A percentile compares a stretch with the other conserved stretches of the same genome.
Conservation (phyloP, 2,113 vertebrate species). For the Atlantisia rogersi region DNA sequence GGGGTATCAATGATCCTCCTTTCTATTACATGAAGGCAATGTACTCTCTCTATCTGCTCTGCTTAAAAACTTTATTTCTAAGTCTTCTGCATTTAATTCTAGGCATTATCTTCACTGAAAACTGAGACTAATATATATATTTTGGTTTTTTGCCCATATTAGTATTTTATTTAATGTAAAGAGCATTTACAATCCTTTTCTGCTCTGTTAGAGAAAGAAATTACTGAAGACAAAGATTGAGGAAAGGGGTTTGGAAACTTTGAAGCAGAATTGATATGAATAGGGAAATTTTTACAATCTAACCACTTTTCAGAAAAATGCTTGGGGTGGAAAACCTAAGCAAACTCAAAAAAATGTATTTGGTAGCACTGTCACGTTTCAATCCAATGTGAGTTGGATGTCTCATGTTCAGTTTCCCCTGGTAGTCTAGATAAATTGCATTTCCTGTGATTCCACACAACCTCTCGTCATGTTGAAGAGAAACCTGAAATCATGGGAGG, state of each 20-base stretch:
- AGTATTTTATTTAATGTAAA: background rate
- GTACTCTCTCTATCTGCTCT: background rate
- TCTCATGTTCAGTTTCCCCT: background rate
- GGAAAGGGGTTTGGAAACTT: background rate
- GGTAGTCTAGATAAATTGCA: background rate
- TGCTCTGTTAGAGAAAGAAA: background rate
- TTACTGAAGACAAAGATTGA: background rate
- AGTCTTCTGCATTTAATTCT: background rate
- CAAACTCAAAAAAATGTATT: background rate
- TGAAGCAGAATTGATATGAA: background rate
- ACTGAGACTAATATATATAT: background rate
- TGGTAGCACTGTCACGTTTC: background rate
- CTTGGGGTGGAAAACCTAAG: background rate
- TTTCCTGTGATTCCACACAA: background rate
- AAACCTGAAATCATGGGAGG: accelerated
- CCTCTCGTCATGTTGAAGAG: background rate
- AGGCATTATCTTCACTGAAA: background rate
- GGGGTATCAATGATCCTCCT: background rate
- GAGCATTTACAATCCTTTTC: background rate
- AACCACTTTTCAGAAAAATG: background rate
- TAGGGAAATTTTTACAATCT: background rate
- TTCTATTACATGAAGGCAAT: background rate
- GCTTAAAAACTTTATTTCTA: background rate
- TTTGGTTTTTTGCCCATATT: background rate
- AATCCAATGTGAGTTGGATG: background rate